A percentile compares a stretch with the other conserved stretches of the same genome.
phyloP scores from a whole-genome alignment of 2,888 invertebrate genomes.

The Ypsolopha scabrella region DNA sequence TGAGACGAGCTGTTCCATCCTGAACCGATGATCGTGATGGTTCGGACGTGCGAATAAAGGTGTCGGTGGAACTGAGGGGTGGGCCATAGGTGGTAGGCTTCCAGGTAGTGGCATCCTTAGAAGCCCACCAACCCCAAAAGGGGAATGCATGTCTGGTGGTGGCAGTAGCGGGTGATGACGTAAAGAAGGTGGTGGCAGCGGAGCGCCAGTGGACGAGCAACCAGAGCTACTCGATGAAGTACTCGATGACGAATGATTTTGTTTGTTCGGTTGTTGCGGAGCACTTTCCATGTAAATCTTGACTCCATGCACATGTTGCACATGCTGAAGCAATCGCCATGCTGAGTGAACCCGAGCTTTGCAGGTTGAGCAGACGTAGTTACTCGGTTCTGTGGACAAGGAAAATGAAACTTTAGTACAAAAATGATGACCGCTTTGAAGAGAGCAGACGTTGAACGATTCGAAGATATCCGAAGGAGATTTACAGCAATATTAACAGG shows the following conservation, averaged over 20 bases:
- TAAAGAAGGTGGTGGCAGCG: constrained; percentile 72
- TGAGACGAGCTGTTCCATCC: constrained; percentile 87
- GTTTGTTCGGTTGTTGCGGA: constrained; percentile 53
- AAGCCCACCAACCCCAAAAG: constrained; percentile 79
- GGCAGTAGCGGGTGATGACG: constrained; percentile 77
- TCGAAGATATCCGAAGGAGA: constrained; percentile 23
- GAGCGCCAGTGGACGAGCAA: constrained; percentile 62
- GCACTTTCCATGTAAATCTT: constrained; percentile 87
- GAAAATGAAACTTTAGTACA: constrained; percentile 12
- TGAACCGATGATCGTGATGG: constrained; percentile 82
- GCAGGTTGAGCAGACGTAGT: constrained; percentile 95
- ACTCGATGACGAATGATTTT: constrained; percentile 71
- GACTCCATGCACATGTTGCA: constrained; percentile 93
- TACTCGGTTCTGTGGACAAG: constrained; percentile 86
- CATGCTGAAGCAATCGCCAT: constrained; percentile 95
- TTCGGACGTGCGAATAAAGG: constrained; percentile 82
- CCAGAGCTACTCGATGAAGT: constrained; percentile 70
- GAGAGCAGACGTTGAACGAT: constrained; percentile 3
- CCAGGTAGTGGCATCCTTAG: constrained; percentile 81
- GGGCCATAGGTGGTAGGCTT: constrained; percentile 72
- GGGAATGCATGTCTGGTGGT: constrained; percentile 80
- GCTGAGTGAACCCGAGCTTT: constrained; percentile 93
- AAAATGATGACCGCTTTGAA: background rate
- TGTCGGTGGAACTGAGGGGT: constrained; percentile 78
- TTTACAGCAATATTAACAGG: constrained; percentile 66